Evolutionary conservation across 2,888 invertebrate genomes (phyloP).

Genomic region (Steinernema carpocapsae): DNA sequence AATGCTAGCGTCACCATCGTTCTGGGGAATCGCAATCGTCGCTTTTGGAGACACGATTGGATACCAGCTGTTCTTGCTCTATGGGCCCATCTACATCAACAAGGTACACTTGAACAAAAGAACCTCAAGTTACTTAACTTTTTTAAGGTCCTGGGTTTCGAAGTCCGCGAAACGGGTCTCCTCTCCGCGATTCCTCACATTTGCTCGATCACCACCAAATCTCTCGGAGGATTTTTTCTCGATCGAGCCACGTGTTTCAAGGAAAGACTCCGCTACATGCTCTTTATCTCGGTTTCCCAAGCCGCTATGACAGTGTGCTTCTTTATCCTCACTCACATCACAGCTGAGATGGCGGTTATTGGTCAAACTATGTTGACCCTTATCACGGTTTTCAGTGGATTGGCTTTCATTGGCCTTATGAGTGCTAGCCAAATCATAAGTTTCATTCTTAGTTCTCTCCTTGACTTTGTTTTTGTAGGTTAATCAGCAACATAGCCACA

Average conservation of each 20-base stretch:
- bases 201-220: background rate
- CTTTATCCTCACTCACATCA: constrained; percentile 45
- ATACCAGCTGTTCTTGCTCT: constrained; percentile 21
- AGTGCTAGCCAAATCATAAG: constrained; percentile 54
- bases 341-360: constrained; percentile 24
- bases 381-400: constrained; percentile 53
- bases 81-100: constrained; percentile 36
- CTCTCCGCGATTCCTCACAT: background rate
- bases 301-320: constrained; percentile 53
- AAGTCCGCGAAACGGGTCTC: background rate
- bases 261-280: constrained; percentile 44
- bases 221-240: background rate
- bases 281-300: constrained; percentile 50
- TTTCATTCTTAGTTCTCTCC: background rate
- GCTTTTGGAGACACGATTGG: constrained; percentile 26
- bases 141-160: background rate
- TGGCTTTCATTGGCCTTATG: constrained; percentile 57
- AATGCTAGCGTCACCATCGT: constrained; percentile 40
- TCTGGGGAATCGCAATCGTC: constrained; percentile 34
- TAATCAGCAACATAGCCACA: constrained; percentile 10
- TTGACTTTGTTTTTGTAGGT: background rate
- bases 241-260: constrained; percentile 24
- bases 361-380: constrained; percentile 57
- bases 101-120: constrained; percentile 16
- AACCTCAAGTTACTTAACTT: too few species aligned